Evolutionary conservation across 2,113 vertebrate species (phyloP), one percentile per base, ranked within the genome.

Genomic region (Istiophorus platypterus): DNA sequence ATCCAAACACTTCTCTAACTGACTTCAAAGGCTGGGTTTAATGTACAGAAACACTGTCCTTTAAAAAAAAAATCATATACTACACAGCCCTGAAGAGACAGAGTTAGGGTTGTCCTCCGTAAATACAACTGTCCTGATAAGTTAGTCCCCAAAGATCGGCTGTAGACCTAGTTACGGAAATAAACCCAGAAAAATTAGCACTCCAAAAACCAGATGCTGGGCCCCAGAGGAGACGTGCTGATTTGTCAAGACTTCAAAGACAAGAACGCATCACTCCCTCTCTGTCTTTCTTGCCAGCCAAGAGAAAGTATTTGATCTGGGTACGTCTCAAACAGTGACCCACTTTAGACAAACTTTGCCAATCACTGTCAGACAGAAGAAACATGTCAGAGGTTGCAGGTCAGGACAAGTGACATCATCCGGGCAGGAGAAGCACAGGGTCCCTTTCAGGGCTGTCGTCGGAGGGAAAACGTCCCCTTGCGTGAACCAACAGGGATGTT

Each of bases 111-210:
- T 54, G 80, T 75, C 78, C 72, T 71, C 29, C 57, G 51, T 76
- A 56, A 74, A 84, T 66, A 65, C 2, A n/a, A 71, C 20, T 17
- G 52, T 39, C 31, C 56, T 68, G 37, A 37, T 57, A 69, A 61
- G 5, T 78, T 45, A 14, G 47, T 76, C 88, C 87, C 83, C 10
- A 18, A 31, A 52, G 84, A 74, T n/a, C 41, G 6, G 64, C 18
- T 54, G 69, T 37, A 79, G 83, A 85, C 75, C 85, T 68, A 89
- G 75, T 87, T 90, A 78, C 81, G 80, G 64, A 90, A 87, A 86
- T 81, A 90, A 90, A 88, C 5, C 39, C 5, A 34, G 59, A 31
- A 83, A 84, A 80, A 86, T 86, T 61, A 75, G 72, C 56, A 27
- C 85, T 59, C 81, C 61, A 81, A 82, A 90, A 88, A 84, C 24